A percentile compares a stretch with the other conserved stretches of the same genome.
Conservation (phyloP, 2,113 vertebrate genomes). For the Parus major region DNA sequence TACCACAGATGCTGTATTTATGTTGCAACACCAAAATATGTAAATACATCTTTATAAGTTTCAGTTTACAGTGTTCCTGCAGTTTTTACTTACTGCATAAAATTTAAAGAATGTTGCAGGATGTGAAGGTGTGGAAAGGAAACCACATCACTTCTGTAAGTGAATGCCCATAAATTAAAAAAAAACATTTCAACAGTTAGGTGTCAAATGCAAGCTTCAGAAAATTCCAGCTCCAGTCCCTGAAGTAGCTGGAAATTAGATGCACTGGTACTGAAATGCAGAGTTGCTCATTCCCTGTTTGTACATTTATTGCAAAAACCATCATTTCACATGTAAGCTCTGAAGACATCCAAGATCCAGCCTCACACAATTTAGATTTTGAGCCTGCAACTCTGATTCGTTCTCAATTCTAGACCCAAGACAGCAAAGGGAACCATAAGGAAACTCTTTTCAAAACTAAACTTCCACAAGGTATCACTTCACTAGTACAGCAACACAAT, state of each 20-base stretch:
- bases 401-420: background rate
- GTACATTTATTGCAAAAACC: background rate
- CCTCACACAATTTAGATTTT: rapidly evolving
- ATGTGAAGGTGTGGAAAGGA: background rate
- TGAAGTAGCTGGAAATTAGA: background rate
- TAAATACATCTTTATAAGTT: background rate
- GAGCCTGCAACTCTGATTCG: background rate
- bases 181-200: background rate
- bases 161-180: background rate
- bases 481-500: background rate
- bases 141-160: background rate
- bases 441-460: background rate
- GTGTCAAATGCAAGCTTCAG: background rate
- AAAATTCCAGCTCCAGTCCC: background rate
- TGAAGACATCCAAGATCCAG: background rate
- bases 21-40: background rate
- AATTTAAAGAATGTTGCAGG: background rate
- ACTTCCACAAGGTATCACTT: background rate
- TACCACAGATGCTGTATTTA: background rate
- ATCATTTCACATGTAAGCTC: background rate
- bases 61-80: background rate
- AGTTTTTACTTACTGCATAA: background rate
- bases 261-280: background rate
- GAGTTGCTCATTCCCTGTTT: background rate
- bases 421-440: background rate